Base-by-base conservation (phyloP, 2,888 invertebrate genomes). In the Mythimna vitellina region DNA sequence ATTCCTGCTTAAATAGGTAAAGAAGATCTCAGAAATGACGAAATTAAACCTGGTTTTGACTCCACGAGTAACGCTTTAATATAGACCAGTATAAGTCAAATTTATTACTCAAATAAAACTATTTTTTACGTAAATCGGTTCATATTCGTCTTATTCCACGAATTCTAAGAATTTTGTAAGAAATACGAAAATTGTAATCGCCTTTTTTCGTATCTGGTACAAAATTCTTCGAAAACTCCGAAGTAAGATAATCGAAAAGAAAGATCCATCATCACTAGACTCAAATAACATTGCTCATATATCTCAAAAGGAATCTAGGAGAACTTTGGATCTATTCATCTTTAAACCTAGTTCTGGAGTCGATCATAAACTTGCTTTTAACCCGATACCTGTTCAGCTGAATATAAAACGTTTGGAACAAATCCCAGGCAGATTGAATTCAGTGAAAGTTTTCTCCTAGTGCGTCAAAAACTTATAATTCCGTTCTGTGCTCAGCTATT, bases 391-490 rank as follows among this genome's bases (percentile, higher is more conserved):
- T 79, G 82, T 82, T 86, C 85, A 79, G 63, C 58, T 74, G 87
- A 79, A 84, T 82, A 84, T 91, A 93, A 91, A 92, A 83, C 88
- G 89, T 90, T 88, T 88, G 87, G 85, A 89, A 88, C 89, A 94
- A 95, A 96, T 95, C 95, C 94, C 88, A 86, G 79, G 87, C 92
- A 94, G 94, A 96, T 95, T 96, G 95, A 95, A 96, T 95, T 89
- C 89, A 87, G 87, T 38, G 83, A 89, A 95, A 95, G 88, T 94
- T 96, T 94, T 90, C 89, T 89, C 91, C 91, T 91, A 93, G 92
- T 94, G 90, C 90, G 93, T 95, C 94, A 94, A 95, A 95, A 95
- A 95, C 93, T 96, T 95, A 91, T 94, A 94, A 95, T 93, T 91
- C 92, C 90, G 89, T 89, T 91, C 87, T 89, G 91, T 89, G 89